Base-by-base conservation (phyloP, 2,888 invertebrate species). In the Megalurothrips usitatus region DNA sequence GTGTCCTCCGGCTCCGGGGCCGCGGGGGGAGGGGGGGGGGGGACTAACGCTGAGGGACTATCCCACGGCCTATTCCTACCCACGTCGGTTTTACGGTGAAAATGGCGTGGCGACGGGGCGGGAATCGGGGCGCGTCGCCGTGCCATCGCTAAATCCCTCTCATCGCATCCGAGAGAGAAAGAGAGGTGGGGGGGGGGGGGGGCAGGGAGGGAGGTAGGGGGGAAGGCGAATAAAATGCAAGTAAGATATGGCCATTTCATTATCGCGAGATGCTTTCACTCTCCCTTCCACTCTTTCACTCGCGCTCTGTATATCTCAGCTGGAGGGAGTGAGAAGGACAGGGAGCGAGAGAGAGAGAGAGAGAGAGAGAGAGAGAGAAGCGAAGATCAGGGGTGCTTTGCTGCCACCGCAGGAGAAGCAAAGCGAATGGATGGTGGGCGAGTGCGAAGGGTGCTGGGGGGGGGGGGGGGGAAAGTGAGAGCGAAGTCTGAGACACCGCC, bases 361-460 rank as follows among this genome's bases (percentile, higher is more conserved):
- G 78, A 80, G 58, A 58, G 49, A 81, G 43, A 80, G 63, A 80
- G 43, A 80, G 79, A 78, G 63, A 80, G 23, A 26, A 49, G n/a
- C 68, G 19, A 52, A 78, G 79, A 68, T 43, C 19, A 14, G 58
- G 17, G 14, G n/a, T 10, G 17, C 58, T 14, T 0, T 6, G 11
- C 26, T 34, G 34, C 48, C 43, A 81, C n/a, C n/a, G 78, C 43
- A 79, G 68, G 28, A 63, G 34, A 58, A 43, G 49, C 0, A 58
- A 17, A n/a, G 58, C 19, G 14, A 58, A n/a, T 19, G 17, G 58
- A 58, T 8, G 17, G 58, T 58, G 58, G n/a, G 58, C 26, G 0
- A 19, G 23, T n/a, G 68, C n/a, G 68, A 23, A 23, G 26, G 26
- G 68, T 9, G 68, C 12, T 2, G 23, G 26, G 26, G 68, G 68